These are phyloP conservation scores for Parapristionchus giblindavisi DNA, from an alignment of 2,888 invertebrate species.

Conservation along the genomic window DNA sequence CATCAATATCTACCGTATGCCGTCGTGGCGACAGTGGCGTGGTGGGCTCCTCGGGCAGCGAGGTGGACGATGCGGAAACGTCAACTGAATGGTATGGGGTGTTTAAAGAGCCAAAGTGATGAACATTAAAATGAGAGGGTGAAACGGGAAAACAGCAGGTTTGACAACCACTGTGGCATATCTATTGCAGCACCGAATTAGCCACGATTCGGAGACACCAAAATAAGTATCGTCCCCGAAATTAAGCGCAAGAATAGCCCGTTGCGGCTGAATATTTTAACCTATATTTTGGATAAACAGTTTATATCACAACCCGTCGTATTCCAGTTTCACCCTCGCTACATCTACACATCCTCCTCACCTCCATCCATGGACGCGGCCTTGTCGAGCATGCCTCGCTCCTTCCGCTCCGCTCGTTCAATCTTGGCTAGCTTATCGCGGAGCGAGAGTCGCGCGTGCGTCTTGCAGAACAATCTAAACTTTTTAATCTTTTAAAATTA, in stretches of 20 bases:
- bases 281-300: too few species aligned
- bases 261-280: too few species aligned
- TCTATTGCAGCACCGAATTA: too few species aligned
- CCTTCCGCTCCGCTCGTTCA: slow-evolving; percentile 38
- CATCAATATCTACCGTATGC: slow-evolving; percentile 8
- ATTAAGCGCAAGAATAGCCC: too few species aligned
- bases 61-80: not conserved
- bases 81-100: not conserved
- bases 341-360: not conserved
- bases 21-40: slow-evolving; percentile 24
- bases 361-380: slow-evolving; percentile 15
- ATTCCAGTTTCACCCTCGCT: not conserved
- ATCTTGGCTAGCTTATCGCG: slow-evolving; percentile 49
- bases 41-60: not conserved
- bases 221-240: too few species aligned
- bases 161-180: too few species aligned
- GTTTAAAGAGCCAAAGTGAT: not conserved
- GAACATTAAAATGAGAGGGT: not conserved
- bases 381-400: slow-evolving; percentile 4
- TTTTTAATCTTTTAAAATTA: not conserved
- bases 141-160: too few species aligned
- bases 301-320: too few species aligned
- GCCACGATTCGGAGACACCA: too few species aligned
- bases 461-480: slow-evolving; percentile 51
- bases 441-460: slow-evolving; percentile 46